A percentile compares a stretch with the other conserved stretches of the same genome.
phyloP scores from a whole-genome alignment of 2,797 vertebrate species.

The Hybognathus amarus region DNA sequence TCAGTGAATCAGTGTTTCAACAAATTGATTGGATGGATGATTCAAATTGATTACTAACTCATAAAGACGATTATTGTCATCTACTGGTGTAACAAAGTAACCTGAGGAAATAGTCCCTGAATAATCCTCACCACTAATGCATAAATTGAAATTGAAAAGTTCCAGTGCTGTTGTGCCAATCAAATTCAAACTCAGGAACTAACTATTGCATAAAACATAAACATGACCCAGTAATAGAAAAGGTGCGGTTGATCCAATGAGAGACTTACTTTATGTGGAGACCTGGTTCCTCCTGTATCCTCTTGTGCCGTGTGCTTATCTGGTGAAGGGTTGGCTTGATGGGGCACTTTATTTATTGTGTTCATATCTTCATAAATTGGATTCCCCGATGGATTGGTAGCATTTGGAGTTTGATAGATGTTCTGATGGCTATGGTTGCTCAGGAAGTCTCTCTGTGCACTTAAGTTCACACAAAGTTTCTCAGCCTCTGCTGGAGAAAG shows the following conservation, averaged over 20 bases:
- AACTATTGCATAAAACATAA: neutral
- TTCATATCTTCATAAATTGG: conserved; percentile 84
- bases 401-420: conserved; percentile 83
- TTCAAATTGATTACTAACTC: neutral
- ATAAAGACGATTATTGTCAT: neutral
- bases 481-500: conserved; percentile 63
- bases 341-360: conserved; percentile 75
- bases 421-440: conserved; percentile 47
- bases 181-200: neutral
- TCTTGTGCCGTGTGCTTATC: conserved; percentile 71
- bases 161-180: neutral
- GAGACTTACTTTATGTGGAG: conserved; percentile 74
- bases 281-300: conserved; percentile 57
- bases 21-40: neutral
- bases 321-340: conserved; percentile 51
- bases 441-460: neutral
- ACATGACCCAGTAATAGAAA: neutral
- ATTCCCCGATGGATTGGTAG: conserved; percentile 54
- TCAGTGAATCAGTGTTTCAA: neutral
- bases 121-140: neutral
- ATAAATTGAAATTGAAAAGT: neutral
- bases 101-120: neutral
- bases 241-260: neutral
- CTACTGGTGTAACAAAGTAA: neutral
- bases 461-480: neutral